Evolutionary conservation across 2,888 invertebrate genomes (phyloP).

Genomic region (Neoascia interrupta): DNA sequence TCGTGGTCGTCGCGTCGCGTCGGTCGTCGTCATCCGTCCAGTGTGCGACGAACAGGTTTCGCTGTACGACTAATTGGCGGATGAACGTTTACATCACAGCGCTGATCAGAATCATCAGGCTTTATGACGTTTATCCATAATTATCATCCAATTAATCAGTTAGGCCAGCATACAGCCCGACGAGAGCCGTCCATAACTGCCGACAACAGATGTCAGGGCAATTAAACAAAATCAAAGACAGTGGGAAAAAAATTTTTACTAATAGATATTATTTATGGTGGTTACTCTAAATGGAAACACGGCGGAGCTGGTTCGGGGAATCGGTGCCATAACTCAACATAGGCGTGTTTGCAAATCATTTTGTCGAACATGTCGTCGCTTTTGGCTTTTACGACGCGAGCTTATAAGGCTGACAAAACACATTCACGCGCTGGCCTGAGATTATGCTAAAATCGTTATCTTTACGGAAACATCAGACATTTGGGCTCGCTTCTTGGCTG

Average conservation of each 20-base stretch:
- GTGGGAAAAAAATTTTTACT: slow-evolving; percentile 55
- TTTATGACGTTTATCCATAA: slow-evolving; percentile 70
- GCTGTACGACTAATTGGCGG: slow-evolving; percentile 64
- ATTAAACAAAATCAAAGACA: slow-evolving; percentile 62
- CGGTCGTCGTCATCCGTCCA: slow-evolving; percentile 17
- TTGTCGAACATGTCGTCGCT: slow-evolving; percentile 5
- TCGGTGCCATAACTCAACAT: slow-evolving; percentile 60
- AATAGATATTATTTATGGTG: slow-evolving; percentile 62
- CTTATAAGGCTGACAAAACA: slow-evolving; percentile 16
- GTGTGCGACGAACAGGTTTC: slow-evolving; percentile 48
- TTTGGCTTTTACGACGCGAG: slow-evolving; percentile 26
- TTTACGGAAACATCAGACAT: slow-evolving; percentile 57
- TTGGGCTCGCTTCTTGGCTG: slow-evolving; percentile 34
- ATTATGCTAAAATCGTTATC: slow-evolving; percentile 61
- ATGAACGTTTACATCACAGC: slow-evolving; percentile 62
- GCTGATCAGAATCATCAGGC: slow-evolving; percentile 61
- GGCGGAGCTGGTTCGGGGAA: slow-evolving; percentile 32
- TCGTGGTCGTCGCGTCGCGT: background rate
- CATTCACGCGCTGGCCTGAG: slow-evolving; percentile 27
- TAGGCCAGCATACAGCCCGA: slow-evolving; percentile 30
- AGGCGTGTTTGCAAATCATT: slow-evolving; percentile 63
- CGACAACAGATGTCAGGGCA: slow-evolving; percentile 66
- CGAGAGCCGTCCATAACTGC: slow-evolving; percentile 33
- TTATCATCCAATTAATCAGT: slow-evolving; percentile 69
- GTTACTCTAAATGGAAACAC: slow-evolving; percentile 52